Base-by-base conservation (phyloP, 92 coral and sea anemone genomes). In the Virgularia gustaviana region DNA sequence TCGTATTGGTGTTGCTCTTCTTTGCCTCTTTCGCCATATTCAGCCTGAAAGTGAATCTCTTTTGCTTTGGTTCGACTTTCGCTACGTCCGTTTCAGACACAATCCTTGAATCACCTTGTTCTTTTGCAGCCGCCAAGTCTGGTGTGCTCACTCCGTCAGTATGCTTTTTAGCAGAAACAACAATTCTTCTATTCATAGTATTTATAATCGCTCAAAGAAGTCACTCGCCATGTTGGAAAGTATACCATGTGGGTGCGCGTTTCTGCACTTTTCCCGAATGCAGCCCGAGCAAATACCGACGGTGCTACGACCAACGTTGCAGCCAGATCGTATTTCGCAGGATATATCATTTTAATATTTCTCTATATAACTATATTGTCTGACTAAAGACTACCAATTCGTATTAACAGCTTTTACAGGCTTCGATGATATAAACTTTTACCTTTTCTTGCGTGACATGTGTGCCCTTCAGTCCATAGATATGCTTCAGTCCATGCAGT, bases 1-100 rank as follows among this genome's bases (percentile, higher is more conserved):
- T 32, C 20, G 37, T 1, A 16, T 44, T 30, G 37, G 60, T 0
- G 44, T 30, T 51, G 45, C 31, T 27, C 53, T 33, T 33, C 39
- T 31, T 68, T n/a, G n/a, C n/a, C n/a, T n/a, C n/a, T n/a, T n/a
- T n/a, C 42, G 75, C 75, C 75, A 68, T 44, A 12, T 68, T 42
- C n/a, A 34, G 38, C 4, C 24, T 34, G 28, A 12, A 20, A 7
- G 28, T 35, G 20, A 42, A 65, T 18, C 28, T 19, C 30, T 49
- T 65, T 45, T 56, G 72, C 36, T 65, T 65, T 24, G 4, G 36
- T 1, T 53, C 54, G 9, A 16, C 34, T 39, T 23, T 65, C 44
- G 24, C 51, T n/a, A n/a, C n/a, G 18, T 10, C 30, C 0, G 33
- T 33, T 42, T 65, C 72, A 6, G 56, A 53, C 6, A 65, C 72